Evolutionary conservation across 2,113 vertebrate genomes (phyloP), one percentile per base, ranked within the genome.

Genomic region (Telmatochromis sp.): DNA sequence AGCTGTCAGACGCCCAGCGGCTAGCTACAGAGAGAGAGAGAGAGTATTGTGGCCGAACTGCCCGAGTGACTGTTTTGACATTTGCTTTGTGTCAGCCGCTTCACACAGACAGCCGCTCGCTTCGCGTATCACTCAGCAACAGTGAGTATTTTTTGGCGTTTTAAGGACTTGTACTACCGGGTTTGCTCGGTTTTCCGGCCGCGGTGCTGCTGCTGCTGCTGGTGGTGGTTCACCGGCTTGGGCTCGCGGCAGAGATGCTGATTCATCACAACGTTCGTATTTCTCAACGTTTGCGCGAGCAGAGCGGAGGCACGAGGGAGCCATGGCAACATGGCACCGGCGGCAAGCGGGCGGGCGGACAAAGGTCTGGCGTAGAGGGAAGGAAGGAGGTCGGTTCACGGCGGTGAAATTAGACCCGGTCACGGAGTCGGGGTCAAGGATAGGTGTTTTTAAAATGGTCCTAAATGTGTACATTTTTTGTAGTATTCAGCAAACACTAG

Each of bases 311-410:
- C 90, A 94, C 33, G 90, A 93, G 94, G 95, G 94, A 94, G 93
- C 93, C 95, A 94, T 95, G 94, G 95, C 93, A 96, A 96, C 96
- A 96, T 94, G 94, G 94, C 91, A 94, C 88, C 91, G 92, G 91
- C 93, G 70, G 86, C 78, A 23, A 81, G 86, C 81, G 54, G 87
- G 84, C 81, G 80, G 85, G 94, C 93, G 93, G 95, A 96, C 94
- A 95, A 95, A 96, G 95, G 94, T 95, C 93, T 91, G 83, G 37
- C 80, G 91, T 82, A 47, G 86, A 93, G 85, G 73, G 75, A 83
- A 54, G 80, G 21, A 78, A 75, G 79, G 80, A 65, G 80, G 86
- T 89, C 45, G 75, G 53, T 82, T 80, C 49, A 42, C 63, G 11
- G 19, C 5, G 21, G 78, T 33, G 83, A 55, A 45, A 88, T 63